Evolutionary conservation across 2,888 invertebrate genomes (phyloP), one percentile per base, ranked within the genome.

Genomic region (Brachylomia viminalis): DNA sequence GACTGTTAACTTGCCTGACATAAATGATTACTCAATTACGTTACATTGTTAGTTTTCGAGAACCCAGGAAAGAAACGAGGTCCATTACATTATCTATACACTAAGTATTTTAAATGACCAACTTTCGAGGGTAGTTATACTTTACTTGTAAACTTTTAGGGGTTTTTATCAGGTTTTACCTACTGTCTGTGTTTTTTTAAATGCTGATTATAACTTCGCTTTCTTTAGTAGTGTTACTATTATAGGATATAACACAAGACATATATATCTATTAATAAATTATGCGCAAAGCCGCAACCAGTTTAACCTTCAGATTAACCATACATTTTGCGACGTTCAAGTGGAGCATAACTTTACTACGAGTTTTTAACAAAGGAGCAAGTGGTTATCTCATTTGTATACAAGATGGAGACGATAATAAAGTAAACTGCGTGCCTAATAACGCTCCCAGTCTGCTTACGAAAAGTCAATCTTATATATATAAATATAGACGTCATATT

Each of bases 11-110:
- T 38, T 13, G 2, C 27, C 6, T 6, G 2, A 52, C 3, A 42
- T n/a, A 64, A 75, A 65, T 45, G 27, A 64, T 30, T 33, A 52
- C 49, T 45, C 4, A 78, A 78, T 59, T 58, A n/a, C n/a, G n/a
- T n/a, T n/a, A n/a, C n/a, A n/a, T n/a, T n/a, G n/a, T n/a, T n/a
- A 56, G 1, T 62, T 17, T 15, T 45, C 6, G 5, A 47, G 65
- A 65, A 65, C 65, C 11, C 33, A 64, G 33, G 33, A 77, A 49
- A 56, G 30, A 70, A 78, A 79, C 45, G 30, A 27, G 52, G 17
- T 33, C 45, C n/a, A 20, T 69, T 69, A 54, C 8, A 47, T 38
- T 49, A 30, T 62, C 27, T 52, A 42, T 54, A 38, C 15, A 47
- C 8, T 2, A 17, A 56, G 30, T 62, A n/a, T n/a, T 45, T 42